Percentiles rank a stretch among this genome's conserved stretches.
Conservation (phyloP, 2,797 vertebrate genomes). For the Meda fulgida region DNA sequence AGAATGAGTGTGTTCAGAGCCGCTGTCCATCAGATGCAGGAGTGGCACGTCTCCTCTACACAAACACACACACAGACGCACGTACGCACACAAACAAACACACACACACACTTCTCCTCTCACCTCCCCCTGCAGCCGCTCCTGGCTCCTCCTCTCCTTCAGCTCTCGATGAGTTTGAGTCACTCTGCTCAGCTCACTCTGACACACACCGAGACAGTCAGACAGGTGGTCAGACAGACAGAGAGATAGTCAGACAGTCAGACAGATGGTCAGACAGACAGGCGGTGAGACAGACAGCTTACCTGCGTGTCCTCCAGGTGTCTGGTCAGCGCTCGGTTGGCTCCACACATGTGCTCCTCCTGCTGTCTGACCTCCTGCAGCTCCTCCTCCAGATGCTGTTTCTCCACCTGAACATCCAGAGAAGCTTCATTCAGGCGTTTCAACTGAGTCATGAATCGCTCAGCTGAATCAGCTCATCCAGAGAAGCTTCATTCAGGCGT, state of each 20-base stretch:
- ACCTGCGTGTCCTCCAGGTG: slow-evolving; percentile 88
- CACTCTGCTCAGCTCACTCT: slow-evolving; percentile 79
- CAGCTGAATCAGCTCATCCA: background rate
- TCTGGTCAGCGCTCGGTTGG: slow-evolving; percentile 80
- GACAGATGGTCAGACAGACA: background rate
- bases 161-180: slow-evolving; percentile 85
- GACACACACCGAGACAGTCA: background rate
- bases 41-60: slow-evolving; percentile 65
- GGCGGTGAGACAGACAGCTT: slow-evolving; percentile 4
- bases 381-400: slow-evolving; percentile 79
- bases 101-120: slow-evolving; percentile 77
- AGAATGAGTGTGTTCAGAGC: background rate
- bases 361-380: slow-evolving; percentile 80
- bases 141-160: slow-evolving; percentile 83
- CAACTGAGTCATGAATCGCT: too few species aligned
- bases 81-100: too few species aligned
- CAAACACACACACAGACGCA: too few species aligned
- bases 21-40: slow-evolving; percentile 21
- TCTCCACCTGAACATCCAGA: slow-evolving; percentile 80
- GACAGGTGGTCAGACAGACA: background rate
- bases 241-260: too few species aligned
- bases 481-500: too few species aligned
- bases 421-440: too few species aligned
- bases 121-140: slow-evolving; percentile 93
- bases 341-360: slow-evolving; percentile 79